Percentiles rank a stretch among this genome's conserved stretches.
phyloP scores from a whole-genome alignment of 2,888 invertebrate genomes.

The Callosobruchus maculatus region DNA sequence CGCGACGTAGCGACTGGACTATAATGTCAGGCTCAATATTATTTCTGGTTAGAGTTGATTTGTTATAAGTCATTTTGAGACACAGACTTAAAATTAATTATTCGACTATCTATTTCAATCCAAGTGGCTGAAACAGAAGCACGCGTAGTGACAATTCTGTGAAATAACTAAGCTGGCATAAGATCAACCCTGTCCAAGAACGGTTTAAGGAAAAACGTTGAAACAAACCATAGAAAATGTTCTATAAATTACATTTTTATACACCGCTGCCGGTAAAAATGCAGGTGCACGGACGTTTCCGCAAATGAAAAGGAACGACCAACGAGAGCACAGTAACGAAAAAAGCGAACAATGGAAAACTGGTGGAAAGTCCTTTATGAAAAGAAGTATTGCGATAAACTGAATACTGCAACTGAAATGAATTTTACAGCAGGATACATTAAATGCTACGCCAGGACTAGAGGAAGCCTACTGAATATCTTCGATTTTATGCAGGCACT shows the following conservation, averaged over 20 bases:
- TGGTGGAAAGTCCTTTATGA: background rate
- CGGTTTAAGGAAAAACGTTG: background rate
- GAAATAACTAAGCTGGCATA: too few species aligned
- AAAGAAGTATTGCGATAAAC: background rate
- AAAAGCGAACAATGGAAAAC: background rate
- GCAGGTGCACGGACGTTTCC: background rate
- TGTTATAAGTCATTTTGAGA: too few species aligned
- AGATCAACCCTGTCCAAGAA: too few species aligned
- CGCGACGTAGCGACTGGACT: too few species aligned
- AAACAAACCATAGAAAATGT: background rate
- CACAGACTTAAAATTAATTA: too few species aligned
- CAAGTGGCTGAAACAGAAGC: too few species aligned
- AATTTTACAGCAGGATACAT: background rate
- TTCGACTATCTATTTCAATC: too few species aligned
- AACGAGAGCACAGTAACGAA: background rate
- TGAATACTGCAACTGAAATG: background rate
- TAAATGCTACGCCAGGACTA: background rate
- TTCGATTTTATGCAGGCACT: too few species aligned
- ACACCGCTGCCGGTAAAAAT: background rate
- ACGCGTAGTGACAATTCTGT: too few species aligned
- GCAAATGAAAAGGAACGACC: background rate
- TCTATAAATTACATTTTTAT: background rate
- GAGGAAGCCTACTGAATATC: too few species aligned
- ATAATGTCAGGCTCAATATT: too few species aligned
- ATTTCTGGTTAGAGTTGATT: too few species aligned